These are phyloP conservation scores for Phasianus colchicus DNA, from an alignment of 2,113 vertebrate genomes.

Conservation along the genomic window DNA sequence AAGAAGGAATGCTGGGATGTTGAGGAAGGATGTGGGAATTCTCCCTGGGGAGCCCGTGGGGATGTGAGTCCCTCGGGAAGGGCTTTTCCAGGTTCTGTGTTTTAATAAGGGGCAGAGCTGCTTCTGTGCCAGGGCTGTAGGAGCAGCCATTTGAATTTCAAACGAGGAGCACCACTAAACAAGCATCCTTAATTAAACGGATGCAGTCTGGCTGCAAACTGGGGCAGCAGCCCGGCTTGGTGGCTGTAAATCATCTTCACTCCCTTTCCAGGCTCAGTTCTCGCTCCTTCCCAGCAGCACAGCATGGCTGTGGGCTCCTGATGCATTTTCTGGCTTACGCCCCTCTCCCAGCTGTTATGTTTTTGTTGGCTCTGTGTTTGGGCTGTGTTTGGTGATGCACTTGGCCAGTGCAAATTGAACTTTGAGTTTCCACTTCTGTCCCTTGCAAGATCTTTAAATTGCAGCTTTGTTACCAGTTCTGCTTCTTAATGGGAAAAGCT, in stretches of 20 bases:
- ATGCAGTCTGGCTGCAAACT: background rate
- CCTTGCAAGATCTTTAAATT: background rate
- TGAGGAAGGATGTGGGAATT: background rate
- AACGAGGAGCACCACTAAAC: background rate
- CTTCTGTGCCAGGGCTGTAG: background rate
- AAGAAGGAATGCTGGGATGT: too few species aligned
- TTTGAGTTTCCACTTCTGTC: background rate
- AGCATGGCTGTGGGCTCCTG: background rate
- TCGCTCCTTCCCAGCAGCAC: fast-evolving
- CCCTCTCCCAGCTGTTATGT: background rate
- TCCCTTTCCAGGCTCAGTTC: background rate
- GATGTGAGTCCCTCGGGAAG: fast-evolving
- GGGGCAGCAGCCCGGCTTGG: background rate
- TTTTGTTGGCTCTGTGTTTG: background rate
- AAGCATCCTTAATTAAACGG: background rate
- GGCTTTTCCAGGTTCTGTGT: background rate
- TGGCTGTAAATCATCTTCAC: fast-evolving
- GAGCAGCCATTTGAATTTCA: background rate
- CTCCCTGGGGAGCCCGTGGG: background rate
- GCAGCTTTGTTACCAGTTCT: background rate
- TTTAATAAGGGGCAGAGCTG: background rate
- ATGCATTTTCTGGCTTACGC: background rate
- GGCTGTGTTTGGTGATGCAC: background rate
- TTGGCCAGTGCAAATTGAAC: background rate
- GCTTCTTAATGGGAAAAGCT: background rate